Base-by-base conservation (phyloP, 2,888 invertebrate genomes). In the Drosophila phalerata region DNA sequence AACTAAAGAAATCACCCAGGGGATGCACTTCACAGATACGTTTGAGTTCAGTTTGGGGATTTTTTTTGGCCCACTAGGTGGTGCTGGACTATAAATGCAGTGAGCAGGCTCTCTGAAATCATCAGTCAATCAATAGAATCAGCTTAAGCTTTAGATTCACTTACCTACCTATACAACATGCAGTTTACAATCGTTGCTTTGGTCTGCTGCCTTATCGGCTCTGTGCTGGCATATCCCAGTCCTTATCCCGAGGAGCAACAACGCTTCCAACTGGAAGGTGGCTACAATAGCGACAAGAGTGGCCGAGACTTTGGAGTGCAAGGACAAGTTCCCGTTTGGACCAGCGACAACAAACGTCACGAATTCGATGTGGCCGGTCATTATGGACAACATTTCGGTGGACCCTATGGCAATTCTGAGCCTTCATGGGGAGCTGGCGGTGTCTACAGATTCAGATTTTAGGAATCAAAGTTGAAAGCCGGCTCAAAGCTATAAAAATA, bases 331-430 rank as follows among this genome's bases (percentile, higher is more conserved):
- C 91, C 89, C 0, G 65, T 90, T 15, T 91, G 86, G 85, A 79
- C 84, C 10, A 91, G 91, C 61, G 69, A 84, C 0, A 91, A 91
- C 45, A 78, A 77, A 17, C 80, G 85, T 3, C 91, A 91, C 52
- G 82, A 87, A 9, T 0, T 91, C 15, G 88, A 90, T 55, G 75
- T 75, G 3, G 71, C 75, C 4, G 92, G 75, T 0, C 56, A 76
- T 17, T 91, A 89, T 52, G 79, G 78, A 0, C 91, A 91, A 56
- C 91, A 90, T 48, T 66, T 85, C 28, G 91, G 86, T 17, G 91
- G 92, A 37, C 91, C 89, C 3, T 90, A 78, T 61, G 91, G 92
- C 60, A 85, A 86, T 28, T 85, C 90, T 4, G 69, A 30, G 0
- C 75, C 92, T 0, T 62, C 77, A 17, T 71, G 49, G 11, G 74